Evolutionary conservation across 1,140 invertebrate species (phyloP), one percentile per base, ranked within the genome.

Genomic region (Trichonephila clavipes): DNA sequence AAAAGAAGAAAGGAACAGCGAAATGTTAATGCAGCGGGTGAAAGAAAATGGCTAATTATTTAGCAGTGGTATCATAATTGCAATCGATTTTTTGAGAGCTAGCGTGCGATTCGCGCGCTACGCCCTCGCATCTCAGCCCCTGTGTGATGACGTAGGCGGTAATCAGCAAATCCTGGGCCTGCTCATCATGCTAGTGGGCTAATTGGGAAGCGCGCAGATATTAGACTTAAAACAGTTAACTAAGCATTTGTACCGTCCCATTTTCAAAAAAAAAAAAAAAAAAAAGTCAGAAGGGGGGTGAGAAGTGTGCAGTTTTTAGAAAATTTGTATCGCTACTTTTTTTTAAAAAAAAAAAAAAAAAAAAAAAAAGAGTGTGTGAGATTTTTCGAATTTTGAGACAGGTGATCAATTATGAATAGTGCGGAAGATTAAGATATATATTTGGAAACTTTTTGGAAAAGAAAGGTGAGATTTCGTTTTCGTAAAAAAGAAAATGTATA

Each of bases 11-110:
- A 87, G 91, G 64, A 69, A 58, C 18, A 87, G 91, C 61, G 83
- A 92, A 92, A 92, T 92, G 91, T 66, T 92, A 92, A 92, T 92
- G 90, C 81, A 19, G 34, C 6, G 62, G 44, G 64, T 40, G 64
- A 87, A 61, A 87, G 83, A 92, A 92, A 92, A 87, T 72, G 91
- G 91, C 91, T 92, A 92, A 92, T 92, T 92, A 92, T 92, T 92
- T 92, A 92, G 91, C 91, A 87, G 91, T 62, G 82, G 62, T 58
- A 19, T 40, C 82, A 87, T 92, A 92, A 92, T 92, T 92, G 82
- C 82, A 21, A 92, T 92, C 91, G 91, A 92, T 92, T 92, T 92
- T 92, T 83, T 10, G 82, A 51, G 61, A 28, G 83, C 21, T 34
- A 59, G 82, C 81, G 83, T 62, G 10, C 72, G 62, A 92, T 92